These are phyloP conservation scores for Tiaroga cobitis DNA, from an alignment of 2,797 vertebrate species.

Conservation along the genomic window DNA sequence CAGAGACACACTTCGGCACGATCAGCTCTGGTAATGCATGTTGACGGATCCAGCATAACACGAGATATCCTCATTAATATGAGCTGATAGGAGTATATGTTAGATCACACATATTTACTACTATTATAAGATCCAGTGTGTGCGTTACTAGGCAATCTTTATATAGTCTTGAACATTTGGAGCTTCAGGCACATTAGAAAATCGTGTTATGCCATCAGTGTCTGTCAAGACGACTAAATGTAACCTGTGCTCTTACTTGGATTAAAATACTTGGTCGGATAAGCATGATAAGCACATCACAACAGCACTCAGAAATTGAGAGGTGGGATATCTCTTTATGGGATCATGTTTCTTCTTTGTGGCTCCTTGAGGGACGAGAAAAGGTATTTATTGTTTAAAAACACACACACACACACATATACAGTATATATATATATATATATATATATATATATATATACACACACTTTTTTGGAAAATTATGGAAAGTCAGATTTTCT, in stretches of 20 bases:
- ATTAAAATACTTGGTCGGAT: slow-evolving; percentile 50
- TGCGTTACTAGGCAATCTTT: slow-evolving; percentile 48
- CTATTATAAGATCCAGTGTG: slow-evolving; percentile 53
- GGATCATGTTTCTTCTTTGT: slow-evolving; percentile 23
- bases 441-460: too few relatives aligned
- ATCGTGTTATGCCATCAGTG: slow-evolving; percentile 15
- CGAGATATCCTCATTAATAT: slow-evolving; percentile 17
- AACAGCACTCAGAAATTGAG: not conserved
- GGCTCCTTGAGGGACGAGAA: slow-evolving; percentile 40
- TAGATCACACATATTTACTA: slow-evolving; percentile 49
- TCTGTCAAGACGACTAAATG: slow-evolving; percentile 39
- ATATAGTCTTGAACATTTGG: slow-evolving; percentile 60
- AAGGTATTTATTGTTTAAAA: slow-evolving; percentile 65
- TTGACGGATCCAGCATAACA: slow-evolving; percentile 24
- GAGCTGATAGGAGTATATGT: slow-evolving; percentile 41
- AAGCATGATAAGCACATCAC: not conserved
- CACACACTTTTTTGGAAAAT: not conserved
- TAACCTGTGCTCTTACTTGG: slow-evolving; percentile 46
- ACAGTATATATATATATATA: too few relatives aligned
- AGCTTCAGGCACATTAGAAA: slow-evolving; percentile 4
- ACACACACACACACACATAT: not conserved
- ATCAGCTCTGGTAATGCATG: slow-evolving; percentile 31
- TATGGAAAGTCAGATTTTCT: not conserved
- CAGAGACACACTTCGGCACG: slow-evolving; percentile 26
- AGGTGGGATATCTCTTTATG: slow-evolving; percentile 25